Evolutionary conservation across 2,888 invertebrate species (phyloP), one percentile per base, ranked within the genome.

Genomic region (Malachius bipustulatus): DNA sequence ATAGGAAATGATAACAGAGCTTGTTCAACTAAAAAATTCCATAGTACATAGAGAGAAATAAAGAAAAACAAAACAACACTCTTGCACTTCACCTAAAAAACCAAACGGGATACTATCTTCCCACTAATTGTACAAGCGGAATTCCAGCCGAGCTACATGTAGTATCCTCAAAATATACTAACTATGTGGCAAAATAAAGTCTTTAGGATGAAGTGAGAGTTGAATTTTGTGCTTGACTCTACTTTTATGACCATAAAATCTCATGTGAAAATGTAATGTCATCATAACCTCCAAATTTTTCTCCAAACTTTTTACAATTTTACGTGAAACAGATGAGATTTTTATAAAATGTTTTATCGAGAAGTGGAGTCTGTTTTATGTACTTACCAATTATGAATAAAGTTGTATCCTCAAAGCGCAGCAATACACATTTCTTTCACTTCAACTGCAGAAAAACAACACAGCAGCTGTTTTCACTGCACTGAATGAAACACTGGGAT

Each of bases 121-220:
- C n/a, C n/a, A n/a, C n/a, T n/a, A n/a, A n/a, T n/a, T n/a, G n/a
- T n/a, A n/a, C n/a, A n/a, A n/a, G n/a, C n/a, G n/a, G 24, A 8
- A 19, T 19, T 19, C n/a, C n/a, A 19, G 24, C 24, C 24, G 24
- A 19, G 24, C 24, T 19, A 19, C n/a, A 19, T 8, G n/a, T 19
- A 19, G 24, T 19, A 19, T 19, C 24, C 11, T 11, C 12, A 11
- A 9, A 10, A 10, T n/a, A 9, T 28, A 9, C 10, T 11, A 28
- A 10, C 29, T n/a, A 19, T 19, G 24, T 19, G 6, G n/a, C n/a
- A 19, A 19, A 19, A n/a, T 19, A 19, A 8, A 19, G 24, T 19
- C n/a, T 19, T 19, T 19, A 8, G 6, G n/a, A 19, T 19, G n/a
- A 19, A 8, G 24, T n/a, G 24, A 19, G 6, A 19, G 6, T 19